These are phyloP conservation scores for Cricetomys ansorgei DNA, from an alignment of 2,113 vertebrate species.

Conservation along the genomic window DNA sequence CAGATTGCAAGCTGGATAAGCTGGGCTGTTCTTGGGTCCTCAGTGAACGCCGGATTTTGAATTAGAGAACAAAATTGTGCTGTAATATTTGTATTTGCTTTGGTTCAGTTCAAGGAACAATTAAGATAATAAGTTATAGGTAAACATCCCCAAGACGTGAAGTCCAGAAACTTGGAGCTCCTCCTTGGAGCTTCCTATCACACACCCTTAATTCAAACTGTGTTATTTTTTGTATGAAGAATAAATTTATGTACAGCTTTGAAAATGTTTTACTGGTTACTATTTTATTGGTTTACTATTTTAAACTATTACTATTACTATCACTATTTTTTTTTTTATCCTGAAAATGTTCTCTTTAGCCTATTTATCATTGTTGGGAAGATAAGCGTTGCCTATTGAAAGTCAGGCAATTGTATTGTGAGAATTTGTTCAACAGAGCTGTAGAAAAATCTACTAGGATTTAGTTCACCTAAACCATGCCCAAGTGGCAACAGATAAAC, in stretches of 20 bases:
- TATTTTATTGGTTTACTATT: slow-evolving; percentile 17
- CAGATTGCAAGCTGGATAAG: background rate
- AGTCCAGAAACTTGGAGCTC: background rate
- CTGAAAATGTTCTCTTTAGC: slow-evolving; percentile 44
- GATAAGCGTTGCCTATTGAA: slow-evolving; percentile 3
- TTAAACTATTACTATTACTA: background rate
- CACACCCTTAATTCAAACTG: background rate
- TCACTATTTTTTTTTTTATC: background rate
- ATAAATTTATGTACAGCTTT: slow-evolving; percentile 25
- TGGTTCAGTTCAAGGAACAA: background rate
- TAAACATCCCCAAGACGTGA: background rate
- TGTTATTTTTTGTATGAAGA: slow-evolving; percentile 34
- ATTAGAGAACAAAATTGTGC: background rate
- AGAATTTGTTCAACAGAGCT: background rate
- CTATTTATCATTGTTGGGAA: slow-evolving; percentile 6
- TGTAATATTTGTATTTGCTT: slow-evolving; percentile 40
- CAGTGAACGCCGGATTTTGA: slow-evolving; percentile 4
- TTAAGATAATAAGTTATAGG: background rate
- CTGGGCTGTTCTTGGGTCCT: background rate
- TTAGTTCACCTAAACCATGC: background rate
- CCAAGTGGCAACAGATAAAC: background rate
- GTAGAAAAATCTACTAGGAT: background rate
- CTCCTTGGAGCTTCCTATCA: background rate
- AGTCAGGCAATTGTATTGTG: background rate
- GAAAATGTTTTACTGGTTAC: background rate